These are phyloP conservation scores for Zelleria hepariella DNA, from an alignment of 2,888 invertebrate genomes.

Conservation along the genomic window DNA sequence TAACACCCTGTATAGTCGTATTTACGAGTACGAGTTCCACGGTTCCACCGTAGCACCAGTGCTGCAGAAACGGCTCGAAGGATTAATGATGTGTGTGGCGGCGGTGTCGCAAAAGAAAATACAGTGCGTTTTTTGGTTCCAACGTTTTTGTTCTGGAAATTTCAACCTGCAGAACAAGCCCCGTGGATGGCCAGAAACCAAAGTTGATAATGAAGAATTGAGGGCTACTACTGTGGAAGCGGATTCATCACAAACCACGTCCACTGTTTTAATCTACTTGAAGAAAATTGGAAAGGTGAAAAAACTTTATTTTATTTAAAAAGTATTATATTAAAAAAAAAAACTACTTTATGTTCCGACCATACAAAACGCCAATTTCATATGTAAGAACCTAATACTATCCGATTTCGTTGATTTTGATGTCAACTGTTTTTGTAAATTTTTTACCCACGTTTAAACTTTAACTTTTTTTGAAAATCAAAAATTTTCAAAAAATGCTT, in stretches of 20 bases:
- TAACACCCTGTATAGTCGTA: too few species aligned
- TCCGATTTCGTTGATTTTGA: too few species aligned
- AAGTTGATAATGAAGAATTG: constrained; percentile 5
- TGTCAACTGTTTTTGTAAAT: too few species aligned
- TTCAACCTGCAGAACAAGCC: constrained; percentile 6
- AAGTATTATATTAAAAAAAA: too few species aligned
- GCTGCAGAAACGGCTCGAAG: constrained; percentile 8
- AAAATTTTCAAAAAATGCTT: too few species aligned
- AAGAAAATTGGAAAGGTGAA: constrained; percentile 8
- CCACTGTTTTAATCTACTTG: background rate
- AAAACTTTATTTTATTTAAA: too few species aligned
- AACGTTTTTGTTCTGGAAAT: constrained; percentile 6
- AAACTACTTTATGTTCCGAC: too few species aligned
- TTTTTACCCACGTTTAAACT: too few species aligned
- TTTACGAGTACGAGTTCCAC: too few species aligned
- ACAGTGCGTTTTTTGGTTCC: constrained; percentile 5
- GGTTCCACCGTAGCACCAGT: constrained; percentile 7
- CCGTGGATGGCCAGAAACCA: constrained; percentile 5
- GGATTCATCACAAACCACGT: background rate
- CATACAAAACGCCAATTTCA: too few species aligned
- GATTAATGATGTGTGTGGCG: constrained; percentile 7
- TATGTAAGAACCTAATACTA: too few species aligned
- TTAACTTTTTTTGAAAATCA: too few species aligned
- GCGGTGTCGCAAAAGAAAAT: constrained; percentile 3
- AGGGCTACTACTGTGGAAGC: constrained; percentile 4